Conservation (phyloP, 2,888 invertebrate genomes). For the Lacanobia oleracea region DNA sequence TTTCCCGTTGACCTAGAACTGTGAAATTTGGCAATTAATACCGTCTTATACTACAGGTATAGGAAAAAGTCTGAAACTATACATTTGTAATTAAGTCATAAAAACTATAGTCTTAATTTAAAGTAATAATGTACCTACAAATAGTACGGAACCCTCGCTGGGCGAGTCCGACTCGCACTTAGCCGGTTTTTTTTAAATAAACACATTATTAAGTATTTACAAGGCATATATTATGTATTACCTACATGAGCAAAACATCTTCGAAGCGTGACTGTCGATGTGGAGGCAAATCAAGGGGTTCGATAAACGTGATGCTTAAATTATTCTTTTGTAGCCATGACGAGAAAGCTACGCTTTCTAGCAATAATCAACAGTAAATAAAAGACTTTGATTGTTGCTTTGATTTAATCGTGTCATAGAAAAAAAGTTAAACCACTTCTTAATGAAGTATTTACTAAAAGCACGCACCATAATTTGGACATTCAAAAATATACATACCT, state of each 20-base stretch:
- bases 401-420: constrained; percentile 58
- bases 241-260: constrained; percentile 15
- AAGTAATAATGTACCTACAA: too few relatives aligned
- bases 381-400: constrained; percentile 66
- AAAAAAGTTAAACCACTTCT: neutral
- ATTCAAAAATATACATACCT: neutral
- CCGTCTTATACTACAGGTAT: too few relatives aligned
- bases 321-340: constrained; percentile 75
- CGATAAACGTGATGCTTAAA: constrained; percentile 78
- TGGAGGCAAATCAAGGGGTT: constrained; percentile 67
- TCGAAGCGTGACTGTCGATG: constrained; percentile 67
- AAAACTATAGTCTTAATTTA: too few relatives aligned
- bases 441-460: neutral
- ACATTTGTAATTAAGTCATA: too few relatives aligned
- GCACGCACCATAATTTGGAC: neutral
- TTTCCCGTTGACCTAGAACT: too few relatives aligned
- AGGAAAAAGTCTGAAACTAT: too few relatives aligned
- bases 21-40: too few relatives aligned
- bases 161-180: too few relatives aligned
- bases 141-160: too few relatives aligned
- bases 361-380: constrained; percentile 80
- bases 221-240: too few relatives aligned
- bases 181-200: too few relatives aligned
- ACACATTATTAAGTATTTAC: neutral
- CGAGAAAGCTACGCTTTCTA: constrained; percentile 86